Conservation (phyloP, 2,113 vertebrate genomes). For the Cynoglossus semilaevis region DNA sequence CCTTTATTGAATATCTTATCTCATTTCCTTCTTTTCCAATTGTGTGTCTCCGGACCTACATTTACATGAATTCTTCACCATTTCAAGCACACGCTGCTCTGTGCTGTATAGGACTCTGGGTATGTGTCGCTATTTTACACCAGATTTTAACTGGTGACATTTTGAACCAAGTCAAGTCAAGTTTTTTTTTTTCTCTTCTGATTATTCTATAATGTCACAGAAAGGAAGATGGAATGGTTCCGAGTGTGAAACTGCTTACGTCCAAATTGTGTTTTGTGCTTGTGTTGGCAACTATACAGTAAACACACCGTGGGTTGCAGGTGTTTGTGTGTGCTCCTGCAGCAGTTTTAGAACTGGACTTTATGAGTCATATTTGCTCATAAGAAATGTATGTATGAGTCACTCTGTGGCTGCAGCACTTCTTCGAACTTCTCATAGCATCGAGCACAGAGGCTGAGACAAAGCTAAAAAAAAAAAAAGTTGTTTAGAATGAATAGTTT, state of each 20-base stretch:
- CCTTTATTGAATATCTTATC: constrained; percentile 42
- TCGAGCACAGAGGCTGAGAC: too few species aligned
- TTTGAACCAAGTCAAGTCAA: too few species aligned
- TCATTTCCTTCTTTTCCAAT: constrained; percentile 23
- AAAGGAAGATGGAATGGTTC: too few species aligned
- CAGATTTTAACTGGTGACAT: too few species aligned
- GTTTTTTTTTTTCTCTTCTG: too few species aligned
- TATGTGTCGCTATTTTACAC: too few species aligned
- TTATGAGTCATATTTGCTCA: constrained; percentile 50
- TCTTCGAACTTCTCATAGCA: constrained; percentile 37
- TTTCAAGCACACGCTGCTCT: constrained; percentile 16
- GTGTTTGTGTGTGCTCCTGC: constrained; percentile 20
- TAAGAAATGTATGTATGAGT: constrained; percentile 35
- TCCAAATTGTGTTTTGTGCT: neutral
- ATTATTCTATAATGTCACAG: too few species aligned
- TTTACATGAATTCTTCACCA: constrained; percentile 23
- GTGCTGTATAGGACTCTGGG: too few species aligned
- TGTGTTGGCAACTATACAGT: neutral
- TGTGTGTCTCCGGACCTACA: constrained; percentile 17
- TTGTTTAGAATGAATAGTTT: too few species aligned
- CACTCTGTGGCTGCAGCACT: constrained; percentile 35
- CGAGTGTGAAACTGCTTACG: too few species aligned
- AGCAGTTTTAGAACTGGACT: constrained; percentile 17
- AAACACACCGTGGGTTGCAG: constrained; percentile 13
- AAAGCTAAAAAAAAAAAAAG: too few species aligned